Conservation (phyloP, 2,888 invertebrate species). For the Coenonympha arcania region DNA sequence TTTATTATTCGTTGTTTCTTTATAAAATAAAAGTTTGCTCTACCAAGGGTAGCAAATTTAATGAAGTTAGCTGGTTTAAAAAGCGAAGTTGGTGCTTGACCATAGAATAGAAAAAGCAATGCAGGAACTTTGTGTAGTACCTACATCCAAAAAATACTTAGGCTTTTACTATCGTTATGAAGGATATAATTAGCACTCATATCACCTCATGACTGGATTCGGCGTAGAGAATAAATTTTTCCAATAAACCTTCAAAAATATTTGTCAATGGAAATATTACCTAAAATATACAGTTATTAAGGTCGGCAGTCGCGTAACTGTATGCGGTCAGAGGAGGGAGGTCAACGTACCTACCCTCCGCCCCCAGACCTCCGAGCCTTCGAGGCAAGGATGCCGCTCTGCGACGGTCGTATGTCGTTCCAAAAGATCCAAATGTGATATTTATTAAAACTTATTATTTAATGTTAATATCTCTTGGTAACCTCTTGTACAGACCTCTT, state of each 20-base stretch:
- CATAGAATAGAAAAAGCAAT: too few species aligned
- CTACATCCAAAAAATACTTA: not conserved
- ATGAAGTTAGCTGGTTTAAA: too few species aligned
- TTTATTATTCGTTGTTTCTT: too few species aligned
- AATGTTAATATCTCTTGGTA: too few species aligned
- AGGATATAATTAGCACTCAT: conserved; percentile 53
- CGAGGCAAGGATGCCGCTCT: conserved; percentile 23
- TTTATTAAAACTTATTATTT: conserved; percentile 25
- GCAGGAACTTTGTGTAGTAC: too few species aligned
- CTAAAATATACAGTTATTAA: conserved; percentile 45
- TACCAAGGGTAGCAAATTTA: too few species aligned
- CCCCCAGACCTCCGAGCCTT: conserved; percentile 24
- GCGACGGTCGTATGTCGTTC: conserved; percentile 26
- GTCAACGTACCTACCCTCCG: conserved; percentile 45
- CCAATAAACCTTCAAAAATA: conserved; percentile 42
- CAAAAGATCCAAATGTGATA: conserved; percentile 28
- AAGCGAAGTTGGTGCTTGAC: too few species aligned
- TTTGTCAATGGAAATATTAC: conserved; percentile 37
- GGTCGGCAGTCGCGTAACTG: conserved; percentile 45
- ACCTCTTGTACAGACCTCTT: too few species aligned
- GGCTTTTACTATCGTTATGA: conserved; percentile 27
- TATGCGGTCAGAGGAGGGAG: conserved; percentile 39
- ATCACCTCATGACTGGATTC: conserved; percentile 54
- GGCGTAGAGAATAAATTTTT: conserved; percentile 55
- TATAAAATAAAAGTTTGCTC: too few species aligned